A percentile compares a stretch with the other conserved stretches of the same genome.
Conservation (phyloP, 2,888 invertebrate genomes). For the Venusia cambrica region DNA sequence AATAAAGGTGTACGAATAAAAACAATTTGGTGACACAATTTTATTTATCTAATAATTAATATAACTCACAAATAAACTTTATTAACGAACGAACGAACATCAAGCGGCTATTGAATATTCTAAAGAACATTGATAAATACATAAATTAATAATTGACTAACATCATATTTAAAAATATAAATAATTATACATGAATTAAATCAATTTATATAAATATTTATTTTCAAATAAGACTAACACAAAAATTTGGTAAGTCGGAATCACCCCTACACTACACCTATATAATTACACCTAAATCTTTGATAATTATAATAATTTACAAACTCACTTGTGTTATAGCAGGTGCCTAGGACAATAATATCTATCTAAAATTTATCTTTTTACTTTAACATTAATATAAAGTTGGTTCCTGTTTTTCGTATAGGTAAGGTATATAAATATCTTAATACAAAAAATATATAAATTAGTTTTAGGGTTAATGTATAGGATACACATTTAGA, state of each 20-base stretch:
- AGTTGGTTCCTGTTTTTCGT: constrained; percentile 33
- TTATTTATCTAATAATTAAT: constrained; percentile 69
- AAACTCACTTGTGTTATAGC: constrained; percentile 63
- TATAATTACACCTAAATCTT: constrained; percentile 37
- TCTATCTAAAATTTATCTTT: constrained; percentile 23
- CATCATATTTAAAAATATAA: no score
- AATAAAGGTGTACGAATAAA: no score
- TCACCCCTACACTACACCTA: no score
- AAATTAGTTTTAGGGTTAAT: not conserved
- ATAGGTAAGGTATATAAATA: constrained; percentile 24
- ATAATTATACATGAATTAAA: no score
- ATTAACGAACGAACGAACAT: constrained; percentile 47
- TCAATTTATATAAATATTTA: no score
- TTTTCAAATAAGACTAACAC: no score
- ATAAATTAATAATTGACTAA: no score
- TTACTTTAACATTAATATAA: constrained; percentile 28
- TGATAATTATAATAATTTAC: constrained; percentile 43
- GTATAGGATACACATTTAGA: not conserved
- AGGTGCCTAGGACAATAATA: constrained; percentile 40
- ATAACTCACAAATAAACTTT: constrained; percentile 51
- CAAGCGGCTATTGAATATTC: no score
- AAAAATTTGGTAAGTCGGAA: no score
- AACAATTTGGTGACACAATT: constrained; percentile 52
- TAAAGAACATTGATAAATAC: no score
- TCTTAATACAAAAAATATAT: constrained; percentile 12